Evolutionary conservation across 1,140 invertebrate genomes (phyloP).

Genomic region (Temnothorax nylanderi): DNA sequence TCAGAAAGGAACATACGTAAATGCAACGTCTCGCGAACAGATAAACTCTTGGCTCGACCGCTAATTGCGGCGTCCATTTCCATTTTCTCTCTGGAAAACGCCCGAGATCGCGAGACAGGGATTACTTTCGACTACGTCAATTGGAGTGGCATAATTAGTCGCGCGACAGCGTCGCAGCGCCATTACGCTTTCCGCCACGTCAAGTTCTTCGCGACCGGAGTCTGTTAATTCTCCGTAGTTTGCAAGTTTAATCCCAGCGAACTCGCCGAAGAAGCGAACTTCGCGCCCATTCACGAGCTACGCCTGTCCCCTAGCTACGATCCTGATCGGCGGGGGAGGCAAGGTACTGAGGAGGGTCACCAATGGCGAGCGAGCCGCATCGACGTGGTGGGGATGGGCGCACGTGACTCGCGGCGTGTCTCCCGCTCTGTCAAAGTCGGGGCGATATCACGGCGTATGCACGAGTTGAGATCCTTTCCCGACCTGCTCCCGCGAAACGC

Average conservation of each 20-base stretch:
- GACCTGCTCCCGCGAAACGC: not conserved
- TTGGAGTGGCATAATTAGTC: not conserved
- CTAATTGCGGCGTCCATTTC: too few species aligned
- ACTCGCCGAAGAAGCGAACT: not conserved
- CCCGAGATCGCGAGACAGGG: not conserved
- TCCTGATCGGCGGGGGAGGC: constrained; percentile 18
- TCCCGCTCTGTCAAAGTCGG: constrained; percentile 59
- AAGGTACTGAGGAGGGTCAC: constrained; percentile 23
- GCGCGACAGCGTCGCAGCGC: not conserved
- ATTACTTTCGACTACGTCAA: not conserved
- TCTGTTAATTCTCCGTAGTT: not conserved
- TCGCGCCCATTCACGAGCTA: not conserved
- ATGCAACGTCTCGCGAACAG: too few species aligned
- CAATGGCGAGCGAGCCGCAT: constrained; percentile 60
- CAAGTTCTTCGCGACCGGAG: not conserved
- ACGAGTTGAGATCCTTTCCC: not conserved
- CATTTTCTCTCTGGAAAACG: not conserved
- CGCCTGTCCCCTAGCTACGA: not conserved
- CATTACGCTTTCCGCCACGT: not conserved
- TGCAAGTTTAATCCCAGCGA: not conserved
- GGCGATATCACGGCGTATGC: not conserved
- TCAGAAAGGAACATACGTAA: too few species aligned
- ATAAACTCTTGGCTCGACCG: not conserved
- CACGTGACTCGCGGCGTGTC: constrained; percentile 72
- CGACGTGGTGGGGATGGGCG: constrained; percentile 47